These are phyloP conservation scores for Solenopsis invicta DNA, from an alignment of 1,140 invertebrate genomes.

Conservation along the genomic window DNA sequence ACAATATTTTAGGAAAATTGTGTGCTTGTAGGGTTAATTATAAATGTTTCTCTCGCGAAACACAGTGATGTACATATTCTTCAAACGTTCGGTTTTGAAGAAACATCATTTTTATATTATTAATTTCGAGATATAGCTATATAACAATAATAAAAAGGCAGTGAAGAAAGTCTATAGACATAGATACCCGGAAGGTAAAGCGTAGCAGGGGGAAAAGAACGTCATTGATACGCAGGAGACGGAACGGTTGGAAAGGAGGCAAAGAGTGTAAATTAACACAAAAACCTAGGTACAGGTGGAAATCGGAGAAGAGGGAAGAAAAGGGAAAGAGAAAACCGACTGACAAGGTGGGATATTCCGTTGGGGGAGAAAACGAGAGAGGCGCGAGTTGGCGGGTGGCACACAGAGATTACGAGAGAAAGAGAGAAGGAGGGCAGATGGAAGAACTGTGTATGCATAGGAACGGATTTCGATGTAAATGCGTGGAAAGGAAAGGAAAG, in stretches of 20 bases:
- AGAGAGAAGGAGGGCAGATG: background rate
- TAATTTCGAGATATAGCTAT: background rate
- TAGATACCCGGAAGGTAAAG: background rate
- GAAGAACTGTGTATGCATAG: conserved; percentile 53
- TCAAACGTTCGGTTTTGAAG: background rate
- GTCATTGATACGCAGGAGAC: background rate
- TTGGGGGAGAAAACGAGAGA: background rate
- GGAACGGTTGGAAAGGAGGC: background rate
- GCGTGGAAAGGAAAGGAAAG: conserved; percentile 43
- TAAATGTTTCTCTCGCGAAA: background rate
- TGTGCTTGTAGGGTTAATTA: background rate
- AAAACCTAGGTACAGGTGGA: conserved; percentile 2
- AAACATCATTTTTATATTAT: background rate
- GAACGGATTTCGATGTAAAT: conserved; percentile 63
- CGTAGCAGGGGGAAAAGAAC: background rate
- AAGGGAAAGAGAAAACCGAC: conserved; percentile 34
- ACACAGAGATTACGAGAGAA: conserved; percentile 37
- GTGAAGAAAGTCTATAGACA: background rate
- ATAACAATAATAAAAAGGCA: background rate
- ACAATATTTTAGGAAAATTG: no score
- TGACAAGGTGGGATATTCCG: conserved; percentile 38
- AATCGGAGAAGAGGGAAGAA: conserved; percentile 16
- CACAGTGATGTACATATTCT: background rate
- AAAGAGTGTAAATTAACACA: conserved; percentile 31
- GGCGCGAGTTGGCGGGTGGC: conserved; percentile 4